These are phyloP conservation scores for Aptenodytes patagonicus DNA, from an alignment of 2,113 vertebrate genomes.

Conservation along the genomic window DNA sequence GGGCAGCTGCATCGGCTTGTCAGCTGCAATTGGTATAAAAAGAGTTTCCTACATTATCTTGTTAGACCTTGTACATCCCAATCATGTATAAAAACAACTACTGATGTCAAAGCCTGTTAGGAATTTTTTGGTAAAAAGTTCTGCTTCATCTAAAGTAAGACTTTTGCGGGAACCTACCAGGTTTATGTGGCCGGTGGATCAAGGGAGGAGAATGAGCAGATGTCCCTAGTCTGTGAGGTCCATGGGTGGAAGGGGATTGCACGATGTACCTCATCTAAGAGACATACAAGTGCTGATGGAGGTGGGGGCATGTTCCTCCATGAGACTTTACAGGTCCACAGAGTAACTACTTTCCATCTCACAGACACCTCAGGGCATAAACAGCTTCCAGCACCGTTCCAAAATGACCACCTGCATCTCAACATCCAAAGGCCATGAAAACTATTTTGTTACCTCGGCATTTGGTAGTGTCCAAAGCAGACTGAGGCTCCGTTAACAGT, in stretches of 20 bases:
- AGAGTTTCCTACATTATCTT: background rate
- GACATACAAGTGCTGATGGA: background rate
- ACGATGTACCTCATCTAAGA: background rate
- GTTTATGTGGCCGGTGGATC: background rate
- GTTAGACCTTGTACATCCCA: background rate
- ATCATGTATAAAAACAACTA: background rate
- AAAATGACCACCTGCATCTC: background rate
- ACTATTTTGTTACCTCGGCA: background rate
- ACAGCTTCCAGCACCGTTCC: background rate
- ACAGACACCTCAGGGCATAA: background rate
- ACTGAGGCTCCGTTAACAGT: rapidly evolving
- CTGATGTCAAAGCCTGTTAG: background rate
- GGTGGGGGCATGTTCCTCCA: background rate
- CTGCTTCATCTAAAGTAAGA: background rate
- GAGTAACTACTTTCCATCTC: background rate
- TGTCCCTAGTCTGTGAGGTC: background rate
- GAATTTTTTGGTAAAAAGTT: background rate
- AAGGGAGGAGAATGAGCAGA: background rate
- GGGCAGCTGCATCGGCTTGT: background rate
- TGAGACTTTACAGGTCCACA: background rate
- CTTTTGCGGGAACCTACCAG: background rate
- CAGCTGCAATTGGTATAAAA: background rate
- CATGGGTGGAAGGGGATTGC: rapidly evolving
- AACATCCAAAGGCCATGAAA: background rate
- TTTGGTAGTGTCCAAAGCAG: background rate